Evolutionary conservation across 2,113 vertebrate species (phyloP), one percentile per base, ranked within the genome.

Genomic region (Phrynocephalus versicolor): DNA sequence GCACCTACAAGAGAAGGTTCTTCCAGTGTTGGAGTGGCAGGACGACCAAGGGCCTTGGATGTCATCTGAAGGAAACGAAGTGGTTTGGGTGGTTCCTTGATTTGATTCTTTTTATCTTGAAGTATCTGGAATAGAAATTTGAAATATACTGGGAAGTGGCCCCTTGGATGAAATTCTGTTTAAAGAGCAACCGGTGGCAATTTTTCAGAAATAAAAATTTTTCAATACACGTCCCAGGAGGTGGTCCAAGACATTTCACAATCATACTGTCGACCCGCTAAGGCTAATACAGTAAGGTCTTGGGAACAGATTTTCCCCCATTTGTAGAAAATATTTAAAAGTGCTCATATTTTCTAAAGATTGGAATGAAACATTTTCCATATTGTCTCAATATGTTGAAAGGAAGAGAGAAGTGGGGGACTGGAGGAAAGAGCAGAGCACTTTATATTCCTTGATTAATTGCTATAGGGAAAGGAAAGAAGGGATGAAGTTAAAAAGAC

Each of bases 21-120:
- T 65, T 96, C 94, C 89, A 98, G 93, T 57, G 72, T 85, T 74
- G 98, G 97, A 39, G 97, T 98, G 70, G 92, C 93, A 67, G 97
- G 97, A 19, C 94, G 96, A 90, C 94, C 91, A 60, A 91, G 67
- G 21, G 97, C 95, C 69, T 96, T 96, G 86, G 97, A 91, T 45
- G 88, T 93, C 93, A 91, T 96, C 79, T 97, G 88, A 89, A 94
- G 94, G 86, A 97, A 96, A 75, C 88, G 93, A 10, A 95, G 88
- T 1, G 95, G 85, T 83, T 96, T 97, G 89, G 92, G 93, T 14
- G 76, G 84, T 83, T 96, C 83, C 37, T 73, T 62, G 79, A n/a
- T 39, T 75, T 91, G 87, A 3, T 82, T 87, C 55, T 96, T 97
- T 90, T 95, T 94, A 6, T 96, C 95, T 91, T 96, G 82, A 7